Evolutionary conservation across 2,113 vertebrate genomes (phyloP).

Genomic region (Rhodinocichla rosea): DNA sequence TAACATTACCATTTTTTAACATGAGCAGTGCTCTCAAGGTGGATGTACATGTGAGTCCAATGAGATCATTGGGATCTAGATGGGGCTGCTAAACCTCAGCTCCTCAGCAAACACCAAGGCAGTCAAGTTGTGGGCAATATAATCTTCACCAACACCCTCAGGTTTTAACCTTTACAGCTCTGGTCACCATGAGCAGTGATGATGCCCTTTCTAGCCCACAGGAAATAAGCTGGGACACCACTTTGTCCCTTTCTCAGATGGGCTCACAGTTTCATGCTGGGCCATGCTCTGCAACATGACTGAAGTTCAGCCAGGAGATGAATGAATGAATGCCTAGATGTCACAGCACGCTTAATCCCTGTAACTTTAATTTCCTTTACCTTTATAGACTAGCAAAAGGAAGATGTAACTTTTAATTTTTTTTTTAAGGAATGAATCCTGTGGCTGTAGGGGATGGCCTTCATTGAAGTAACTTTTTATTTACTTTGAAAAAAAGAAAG

Average conservation of each 20-base stretch:
- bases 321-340: constrained; percentile 3
- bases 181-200: not conserved
- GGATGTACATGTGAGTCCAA: accelerated
- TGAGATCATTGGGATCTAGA: not conserved
- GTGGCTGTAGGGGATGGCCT: not conserved
- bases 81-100: not conserved
- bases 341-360: constrained; percentile 20
- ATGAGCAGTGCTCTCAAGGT: accelerated
- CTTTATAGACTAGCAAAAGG: not conserved
- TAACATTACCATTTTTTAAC: not conserved
- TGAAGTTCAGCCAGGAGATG: not conserved
- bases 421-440: not conserved
- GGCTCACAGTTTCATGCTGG: not conserved
- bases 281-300: not conserved
- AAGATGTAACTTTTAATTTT: not conserved
- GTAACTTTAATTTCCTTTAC: constrained; percentile 40
- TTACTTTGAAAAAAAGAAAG: not conserved
- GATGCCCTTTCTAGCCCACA: not conserved
- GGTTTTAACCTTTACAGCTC: not conserved
- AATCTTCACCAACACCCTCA: not conserved
- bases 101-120: not conserved
- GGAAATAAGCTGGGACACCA: not conserved
- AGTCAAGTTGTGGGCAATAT: not conserved
- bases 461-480: constrained; percentile 23
- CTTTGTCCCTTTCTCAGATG: not conserved